Percentiles rank a stretch among this genome's conserved stretches.
Evolutionary conservation across 2,888 invertebrate genomes (phyloP).

Genomic region (Antitype chi): DNA sequence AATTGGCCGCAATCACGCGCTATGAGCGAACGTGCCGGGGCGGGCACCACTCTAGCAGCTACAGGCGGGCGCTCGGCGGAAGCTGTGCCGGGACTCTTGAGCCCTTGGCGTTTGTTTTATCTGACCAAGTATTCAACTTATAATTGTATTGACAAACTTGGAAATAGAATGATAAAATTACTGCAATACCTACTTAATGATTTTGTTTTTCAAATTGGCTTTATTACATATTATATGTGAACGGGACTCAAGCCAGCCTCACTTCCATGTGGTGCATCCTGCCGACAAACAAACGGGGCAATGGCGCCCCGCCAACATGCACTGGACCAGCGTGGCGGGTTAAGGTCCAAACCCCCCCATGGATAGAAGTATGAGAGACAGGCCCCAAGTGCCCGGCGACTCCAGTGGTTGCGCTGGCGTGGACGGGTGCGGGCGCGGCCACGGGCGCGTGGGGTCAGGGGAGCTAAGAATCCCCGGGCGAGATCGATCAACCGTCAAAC

Average conservation of each 20-base stretch:
- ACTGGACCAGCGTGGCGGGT: background rate
- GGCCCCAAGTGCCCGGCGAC: background rate
- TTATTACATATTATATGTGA: background rate
- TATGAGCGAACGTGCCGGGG: constrained; percentile 83
- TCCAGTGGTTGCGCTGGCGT: background rate
- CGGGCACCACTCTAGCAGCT: constrained; percentile 67
- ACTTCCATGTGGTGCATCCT: background rate
- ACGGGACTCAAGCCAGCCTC: background rate
- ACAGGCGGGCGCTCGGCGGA: constrained; percentile 73
- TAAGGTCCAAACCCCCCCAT: too few relatives aligned
- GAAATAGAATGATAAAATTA: background rate
- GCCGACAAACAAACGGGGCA: background rate
- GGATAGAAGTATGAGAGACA: background rate
- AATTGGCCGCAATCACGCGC: constrained; percentile 90
- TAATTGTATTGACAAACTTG: constrained; percentile 18
- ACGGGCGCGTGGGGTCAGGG: too few relatives aligned
- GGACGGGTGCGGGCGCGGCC: background rate
- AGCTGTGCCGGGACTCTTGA: constrained; percentile 65
- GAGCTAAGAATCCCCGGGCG: background rate
- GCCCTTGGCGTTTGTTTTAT: constrained; percentile 65
- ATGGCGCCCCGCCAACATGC: background rate
- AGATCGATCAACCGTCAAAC: background rate
- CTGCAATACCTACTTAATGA: background rate
- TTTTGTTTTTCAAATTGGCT: background rate
- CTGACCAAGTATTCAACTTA: constrained; percentile 28